Evolutionary conservation across 2,797 vertebrate genomes (phyloP).

Genomic region (Micropoecilia bifurca): DNA sequence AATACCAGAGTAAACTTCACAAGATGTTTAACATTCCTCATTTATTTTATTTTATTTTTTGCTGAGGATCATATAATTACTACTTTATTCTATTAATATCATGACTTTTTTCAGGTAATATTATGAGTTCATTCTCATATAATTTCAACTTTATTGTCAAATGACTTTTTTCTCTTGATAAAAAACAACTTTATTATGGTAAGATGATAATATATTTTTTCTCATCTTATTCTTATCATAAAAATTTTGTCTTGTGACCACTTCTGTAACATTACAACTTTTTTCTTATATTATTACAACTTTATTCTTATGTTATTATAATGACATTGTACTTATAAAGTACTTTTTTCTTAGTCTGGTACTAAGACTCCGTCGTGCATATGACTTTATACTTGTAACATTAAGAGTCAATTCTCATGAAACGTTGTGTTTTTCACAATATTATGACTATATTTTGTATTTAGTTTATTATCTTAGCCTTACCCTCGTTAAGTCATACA

Average conservation of each 20-base stretch:
- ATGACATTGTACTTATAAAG: not conserved
- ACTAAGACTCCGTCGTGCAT: too few species aligned
- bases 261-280: not conserved
- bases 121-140: not conserved
- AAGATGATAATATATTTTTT: not conserved
- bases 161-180: too few species aligned
- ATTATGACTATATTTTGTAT: not conserved
- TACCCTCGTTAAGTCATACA: not conserved
- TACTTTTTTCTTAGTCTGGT: not conserved
- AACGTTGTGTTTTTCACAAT: not conserved
- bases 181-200: too few species aligned
- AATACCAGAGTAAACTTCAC: not conserved
- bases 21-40: not conserved
- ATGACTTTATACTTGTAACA: not conserved
- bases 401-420: not conserved
- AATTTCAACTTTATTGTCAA: not conserved
- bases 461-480: not conserved
- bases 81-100: not conserved
- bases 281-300: not conserved
- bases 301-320: not conserved
- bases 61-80: not conserved
- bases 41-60: not conserved
- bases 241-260: too few species aligned
- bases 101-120: not conserved
- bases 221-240: not conserved